These are phyloP conservation scores for Pogonomyrmex barbatus DNA, from an alignment of 1,140 invertebrate genomes.

Conservation along the genomic window DNA sequence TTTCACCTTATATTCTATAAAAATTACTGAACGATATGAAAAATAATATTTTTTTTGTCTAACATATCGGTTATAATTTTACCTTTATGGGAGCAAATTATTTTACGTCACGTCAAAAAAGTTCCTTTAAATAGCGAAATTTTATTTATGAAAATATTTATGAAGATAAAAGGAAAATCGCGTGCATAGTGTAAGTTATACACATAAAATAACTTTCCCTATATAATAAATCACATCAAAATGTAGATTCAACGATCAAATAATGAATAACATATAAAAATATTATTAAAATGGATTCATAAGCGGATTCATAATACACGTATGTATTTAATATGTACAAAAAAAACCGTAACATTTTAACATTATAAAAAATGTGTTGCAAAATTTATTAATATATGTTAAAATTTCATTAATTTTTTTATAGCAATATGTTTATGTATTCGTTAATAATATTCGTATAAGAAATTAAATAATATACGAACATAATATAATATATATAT, in stretches of 20 bases:
- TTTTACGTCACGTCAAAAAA: not conserved
- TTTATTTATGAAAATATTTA: conserved; percentile 6
- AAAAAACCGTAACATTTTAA: not conserved
- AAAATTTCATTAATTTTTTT: not conserved
- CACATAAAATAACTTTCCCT: conserved; percentile 19
- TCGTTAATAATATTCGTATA: not conserved
- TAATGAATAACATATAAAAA: not conserved
- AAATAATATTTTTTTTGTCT: conserved; percentile 20
- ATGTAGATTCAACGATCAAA: not conserved
- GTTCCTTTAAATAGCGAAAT: not conserved
- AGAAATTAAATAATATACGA: not conserved
- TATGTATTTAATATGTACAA: not conserved
- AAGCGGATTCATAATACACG: not conserved
- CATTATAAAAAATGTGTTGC: not conserved
- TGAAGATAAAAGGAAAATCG: conserved; percentile 16
- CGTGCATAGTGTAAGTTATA: not conserved
- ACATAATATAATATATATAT: not conserved
- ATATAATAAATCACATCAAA: conserved; percentile 3
- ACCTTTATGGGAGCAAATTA: not conserved
- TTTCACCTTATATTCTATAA: not conserved
- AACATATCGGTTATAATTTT: not conserved
- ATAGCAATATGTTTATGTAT: not conserved
- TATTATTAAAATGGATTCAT: not conserved
- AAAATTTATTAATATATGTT: not conserved
- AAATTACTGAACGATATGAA: not conserved